phyloP scores from a whole-genome alignment of 1,140 invertebrate species.

The Spodoptera litura region DNA sequence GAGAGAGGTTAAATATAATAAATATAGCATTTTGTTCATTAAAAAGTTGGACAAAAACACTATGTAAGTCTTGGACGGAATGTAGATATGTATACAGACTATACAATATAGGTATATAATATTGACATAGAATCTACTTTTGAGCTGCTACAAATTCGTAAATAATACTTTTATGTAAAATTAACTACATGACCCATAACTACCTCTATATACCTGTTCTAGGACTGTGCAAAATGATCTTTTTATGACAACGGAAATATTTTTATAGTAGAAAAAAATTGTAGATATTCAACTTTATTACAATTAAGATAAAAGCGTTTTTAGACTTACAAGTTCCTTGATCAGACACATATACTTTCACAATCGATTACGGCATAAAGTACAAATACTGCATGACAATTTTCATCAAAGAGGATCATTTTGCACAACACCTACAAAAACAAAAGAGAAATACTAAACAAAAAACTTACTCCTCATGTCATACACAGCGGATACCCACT shows the following conservation, averaged over 20 bases:
- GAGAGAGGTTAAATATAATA: too few relatives aligned
- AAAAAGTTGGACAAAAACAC: neutral
- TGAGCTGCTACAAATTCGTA: conserved; percentile 5
- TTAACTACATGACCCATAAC: too few relatives aligned
- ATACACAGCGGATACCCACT: conserved; percentile 84
- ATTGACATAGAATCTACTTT: neutral
- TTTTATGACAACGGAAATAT: too few relatives aligned
- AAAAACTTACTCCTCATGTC: conserved; percentile 74
- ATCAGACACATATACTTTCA: neutral
- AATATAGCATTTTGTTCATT: too few relatives aligned
- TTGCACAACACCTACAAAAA: neutral
- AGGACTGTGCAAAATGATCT: too few relatives aligned
- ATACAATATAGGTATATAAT: neutral
- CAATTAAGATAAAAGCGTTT: too few relatives aligned
- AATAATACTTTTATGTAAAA: too few relatives aligned
- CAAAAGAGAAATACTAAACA: conserved; percentile 47
- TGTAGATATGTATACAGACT: neutral
- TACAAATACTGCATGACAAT: neutral
- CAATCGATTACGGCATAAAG: neutral
- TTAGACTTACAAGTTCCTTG: neutral
- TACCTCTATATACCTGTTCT: too few relatives aligned
- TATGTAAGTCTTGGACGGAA: neutral
- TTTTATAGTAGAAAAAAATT: too few relatives aligned
- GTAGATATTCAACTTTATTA: too few relatives aligned
- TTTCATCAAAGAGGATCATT: neutral